Conservation (phyloP, 2,113 vertebrate genomes). For the Gyps fulvus region DNA sequence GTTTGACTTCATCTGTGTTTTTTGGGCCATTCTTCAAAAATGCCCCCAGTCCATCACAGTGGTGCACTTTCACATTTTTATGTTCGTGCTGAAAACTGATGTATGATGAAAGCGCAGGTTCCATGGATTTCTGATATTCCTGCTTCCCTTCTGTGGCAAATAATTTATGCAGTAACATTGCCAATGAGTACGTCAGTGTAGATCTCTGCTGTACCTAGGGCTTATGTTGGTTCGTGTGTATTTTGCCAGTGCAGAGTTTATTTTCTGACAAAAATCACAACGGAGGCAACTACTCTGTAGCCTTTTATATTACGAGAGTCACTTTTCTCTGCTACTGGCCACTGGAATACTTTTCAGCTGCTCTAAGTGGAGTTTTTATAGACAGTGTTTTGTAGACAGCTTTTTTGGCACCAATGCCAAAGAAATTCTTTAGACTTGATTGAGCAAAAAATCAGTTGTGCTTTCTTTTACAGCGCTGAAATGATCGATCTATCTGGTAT, state of each 20-base stretch:
- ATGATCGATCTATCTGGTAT: rapidly evolving
- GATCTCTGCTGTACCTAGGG: not conserved
- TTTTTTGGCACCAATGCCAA: not conserved
- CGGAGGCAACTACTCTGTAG: not conserved
- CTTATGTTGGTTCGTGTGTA: rapidly evolving
- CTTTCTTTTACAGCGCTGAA: not conserved
- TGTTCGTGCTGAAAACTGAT: not conserved
- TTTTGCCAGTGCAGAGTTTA: not conserved
- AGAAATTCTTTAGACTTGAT: not conserved
- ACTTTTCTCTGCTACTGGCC: not conserved
- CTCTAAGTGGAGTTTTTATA: not conserved
- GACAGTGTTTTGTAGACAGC: not conserved
- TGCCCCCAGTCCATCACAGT: not conserved
- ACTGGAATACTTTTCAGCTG: not conserved
- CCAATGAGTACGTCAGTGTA: rapidly evolving
- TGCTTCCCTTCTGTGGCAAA: not conserved
- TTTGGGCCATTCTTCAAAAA: not conserved
- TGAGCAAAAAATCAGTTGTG: not conserved
- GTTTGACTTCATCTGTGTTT: conserved; percentile 54
- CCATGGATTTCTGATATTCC: not conserved
- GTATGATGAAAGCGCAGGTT: not conserved
- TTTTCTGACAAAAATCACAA: not conserved
- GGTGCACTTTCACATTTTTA: not conserved
- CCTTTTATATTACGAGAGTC: not conserved
- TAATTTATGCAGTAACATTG: not conserved